phyloP scores from a whole-genome alignment of 2,888 invertebrate species.

The Zygogramma bicolorata region DNA sequence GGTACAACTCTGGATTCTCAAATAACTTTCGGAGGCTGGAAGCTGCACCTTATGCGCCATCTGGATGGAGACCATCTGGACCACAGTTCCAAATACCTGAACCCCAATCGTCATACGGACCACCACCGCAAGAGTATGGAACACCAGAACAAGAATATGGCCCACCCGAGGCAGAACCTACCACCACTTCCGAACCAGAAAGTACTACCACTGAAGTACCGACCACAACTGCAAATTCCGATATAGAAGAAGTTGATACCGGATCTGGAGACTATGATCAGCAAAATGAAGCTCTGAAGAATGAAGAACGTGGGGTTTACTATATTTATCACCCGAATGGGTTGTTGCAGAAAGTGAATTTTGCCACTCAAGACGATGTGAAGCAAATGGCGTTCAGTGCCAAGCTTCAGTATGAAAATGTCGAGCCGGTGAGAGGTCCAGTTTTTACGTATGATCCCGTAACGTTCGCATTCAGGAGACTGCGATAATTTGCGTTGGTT shows the following conservation, averaged over 20 bases:
- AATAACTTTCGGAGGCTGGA: background rate
- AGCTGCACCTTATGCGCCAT: slow-evolving; percentile 36
- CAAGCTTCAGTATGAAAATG: slow-evolving; percentile 73
- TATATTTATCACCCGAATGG: slow-evolving; percentile 75
- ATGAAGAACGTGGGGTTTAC: slow-evolving; percentile 70
- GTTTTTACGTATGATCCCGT: slow-evolving; percentile 70
- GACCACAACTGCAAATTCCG: slow-evolving; percentile 30
- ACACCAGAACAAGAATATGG: slow-evolving; percentile 31
- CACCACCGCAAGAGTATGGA: slow-evolving; percentile 30
- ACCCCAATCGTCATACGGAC: slow-evolving; percentile 28
- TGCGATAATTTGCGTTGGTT: background rate
- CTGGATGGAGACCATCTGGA: slow-evolving; percentile 28
- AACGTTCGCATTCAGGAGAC: slow-evolving; percentile 22
- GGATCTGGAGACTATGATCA: slow-evolving; percentile 4
- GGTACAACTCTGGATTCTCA: slow-evolving; percentile 20
- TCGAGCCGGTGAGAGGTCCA: slow-evolving; percentile 74
- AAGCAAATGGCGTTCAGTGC: slow-evolving; percentile 76
- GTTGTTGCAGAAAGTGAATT: slow-evolving; percentile 74
- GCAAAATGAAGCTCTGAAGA: background rate
- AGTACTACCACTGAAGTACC: slow-evolving; percentile 18
- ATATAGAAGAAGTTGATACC: slow-evolving; percentile 33
- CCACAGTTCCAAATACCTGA: slow-evolving; percentile 11
- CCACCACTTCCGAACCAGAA: slow-evolving; percentile 46
- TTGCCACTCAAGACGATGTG: slow-evolving; percentile 69
- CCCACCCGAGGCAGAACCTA: slow-evolving; percentile 54